These are phyloP conservation scores for Cheilosia variabilis DNA, from an alignment of 2,888 invertebrate genomes.

Conservation along the genomic window DNA sequence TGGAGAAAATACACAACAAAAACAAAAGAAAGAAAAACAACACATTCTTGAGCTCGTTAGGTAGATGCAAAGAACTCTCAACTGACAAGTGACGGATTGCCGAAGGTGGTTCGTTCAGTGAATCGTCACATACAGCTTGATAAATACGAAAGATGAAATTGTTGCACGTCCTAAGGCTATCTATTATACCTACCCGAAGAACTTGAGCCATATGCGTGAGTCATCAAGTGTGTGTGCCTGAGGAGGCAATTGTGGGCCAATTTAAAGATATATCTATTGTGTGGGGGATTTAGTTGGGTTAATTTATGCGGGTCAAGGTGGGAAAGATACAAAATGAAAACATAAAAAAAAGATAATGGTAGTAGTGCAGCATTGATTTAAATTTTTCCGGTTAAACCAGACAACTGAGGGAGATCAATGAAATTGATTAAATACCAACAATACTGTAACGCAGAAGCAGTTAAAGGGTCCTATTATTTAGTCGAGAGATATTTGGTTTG, in stretches of 20 bases:
- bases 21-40: slow-evolving; percentile 4
- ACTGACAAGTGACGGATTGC: slow-evolving; percentile 18
- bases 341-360: not conserved
- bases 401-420: slow-evolving; percentile 13
- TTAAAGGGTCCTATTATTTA: not conserved
- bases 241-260: slow-evolving; percentile 49
- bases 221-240: slow-evolving; percentile 34
- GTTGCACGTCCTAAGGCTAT: slow-evolving; percentile 47
- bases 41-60: slow-evolving; percentile 8
- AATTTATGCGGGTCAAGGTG: slow-evolving; percentile 66
- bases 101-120: slow-evolving; percentile 25
- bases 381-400: slow-evolving; percentile 21
- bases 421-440: slow-evolving; percentile 22
- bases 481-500: too few species aligned
- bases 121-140: slow-evolving; percentile 32
- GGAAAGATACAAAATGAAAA: slow-evolving; percentile 19
- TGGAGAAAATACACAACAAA: not conserved
- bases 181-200: not conserved
- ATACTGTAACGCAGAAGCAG: not conserved
- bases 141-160: slow-evolving; percentile 39
- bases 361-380: slow-evolving; percentile 13
- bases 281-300: slow-evolving; percentile 44
- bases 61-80: slow-evolving; percentile 9
- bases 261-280: slow-evolving; percentile 11
- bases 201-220: slow-evolving; percentile 28